Conservation (phyloP, 2,888 invertebrate species). For the Phrixothrix hirtus region DNA sequence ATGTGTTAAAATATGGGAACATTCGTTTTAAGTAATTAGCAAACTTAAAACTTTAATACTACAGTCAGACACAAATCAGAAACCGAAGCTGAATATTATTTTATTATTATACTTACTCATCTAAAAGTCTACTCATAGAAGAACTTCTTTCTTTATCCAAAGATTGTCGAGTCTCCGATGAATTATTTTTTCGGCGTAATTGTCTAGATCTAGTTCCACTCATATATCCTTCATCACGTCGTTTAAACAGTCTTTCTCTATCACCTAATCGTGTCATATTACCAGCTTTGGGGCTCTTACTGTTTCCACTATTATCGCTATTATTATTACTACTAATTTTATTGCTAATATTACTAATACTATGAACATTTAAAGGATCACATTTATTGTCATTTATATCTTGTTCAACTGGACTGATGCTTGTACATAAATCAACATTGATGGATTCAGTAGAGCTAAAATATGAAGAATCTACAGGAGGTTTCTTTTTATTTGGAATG, state of each 20-base stretch:
- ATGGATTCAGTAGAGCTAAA: conserved; percentile 45
- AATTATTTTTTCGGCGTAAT: conserved; percentile 61
- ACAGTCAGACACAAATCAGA: too few species aligned
- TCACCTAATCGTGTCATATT: conserved; percentile 50
- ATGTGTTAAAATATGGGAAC: too few species aligned
- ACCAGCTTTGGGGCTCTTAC: conserved; percentile 27
- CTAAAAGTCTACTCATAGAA: conserved; percentile 81
- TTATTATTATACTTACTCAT: conserved; percentile 73
- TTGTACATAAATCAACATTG: conserved; percentile 35
- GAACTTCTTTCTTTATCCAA: conserved; percentile 80
- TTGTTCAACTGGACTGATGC: conserved; percentile 11
- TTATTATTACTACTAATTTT: conserved; percentile 22
- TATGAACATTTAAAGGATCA: conserved; percentile 20
- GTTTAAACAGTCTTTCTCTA: conserved; percentile 60
- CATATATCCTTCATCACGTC: conserved; percentile 65
- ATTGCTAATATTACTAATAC: conserved; percentile 21
- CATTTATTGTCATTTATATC: conserved; percentile 25
- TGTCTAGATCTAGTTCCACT: conserved; percentile 67
- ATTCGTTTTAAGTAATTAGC: too few species aligned
- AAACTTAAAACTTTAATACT: too few species aligned
- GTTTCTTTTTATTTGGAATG: conserved; percentile 48
- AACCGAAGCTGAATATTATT: too few species aligned
- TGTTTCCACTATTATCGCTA: conserved; percentile 30
- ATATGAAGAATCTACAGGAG: conserved; percentile 36
- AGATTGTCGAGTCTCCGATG: conserved; percentile 46